Base-by-base conservation (phyloP, 2,113 vertebrate genomes). In the Entelurus aequoreus region DNA sequence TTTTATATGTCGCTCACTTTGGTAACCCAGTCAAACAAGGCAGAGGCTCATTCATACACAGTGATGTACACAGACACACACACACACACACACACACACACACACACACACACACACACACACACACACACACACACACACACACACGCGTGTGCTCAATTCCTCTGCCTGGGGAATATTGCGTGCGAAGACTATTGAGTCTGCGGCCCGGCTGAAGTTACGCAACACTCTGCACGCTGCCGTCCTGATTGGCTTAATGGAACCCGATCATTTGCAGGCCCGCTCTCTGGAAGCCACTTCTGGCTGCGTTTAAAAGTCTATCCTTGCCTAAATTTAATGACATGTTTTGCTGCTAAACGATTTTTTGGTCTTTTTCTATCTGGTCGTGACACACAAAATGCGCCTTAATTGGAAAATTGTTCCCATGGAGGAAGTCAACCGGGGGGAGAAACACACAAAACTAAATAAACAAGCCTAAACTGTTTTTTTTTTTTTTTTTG, bases 121-220 rank as follows among this genome's bases (percentile, higher is more conserved):
- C 19, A 19, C 19, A 19, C 28, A 28, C 28, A 28, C 2, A 28
- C 28, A 28, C 28, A 28, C 28, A 28, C 28, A 28, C 28, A 28
- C 28, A 28, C 19, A 19, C 19, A 19, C 38, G 8, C 49, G 38
- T 40, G 40, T 38, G 60, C 66, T 51, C 49, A 56, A 58, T 57
- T 10, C 63, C 46, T 62, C n/a, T 58, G 58, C 47, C 62, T 48
- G 40, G 60, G 50, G 69, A 63, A 66, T 48, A 64, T 81, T 82
- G 76, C 71, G 67, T 81, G 86, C 69, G 64, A 81, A 84, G 79
- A 52, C n/a, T 83, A 72, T 83, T 70, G 66, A 83, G 78, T 77
- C 77, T 76, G 77, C 63, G 68, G 42, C 59, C 4, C 53, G 61
- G 59, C 28, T 6, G 49, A 65, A 61, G 73, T 90, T 90, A 86